These are phyloP conservation scores for Cydia strobilella DNA, from an alignment of 1,140 invertebrate species.

Conservation along the genomic window DNA sequence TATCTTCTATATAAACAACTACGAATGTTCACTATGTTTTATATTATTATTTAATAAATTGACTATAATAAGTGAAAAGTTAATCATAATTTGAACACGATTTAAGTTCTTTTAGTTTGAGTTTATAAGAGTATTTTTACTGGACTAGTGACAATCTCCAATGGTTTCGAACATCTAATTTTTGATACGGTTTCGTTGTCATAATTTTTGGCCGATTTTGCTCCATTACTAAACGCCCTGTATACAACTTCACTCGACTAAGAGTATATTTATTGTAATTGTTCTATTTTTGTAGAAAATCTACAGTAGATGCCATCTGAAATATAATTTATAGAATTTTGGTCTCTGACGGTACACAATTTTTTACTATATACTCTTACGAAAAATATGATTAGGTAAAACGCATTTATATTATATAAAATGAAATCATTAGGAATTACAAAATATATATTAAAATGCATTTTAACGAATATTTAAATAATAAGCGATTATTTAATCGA, in stretches of 20 bases:
- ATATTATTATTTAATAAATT: constrained; percentile 41
- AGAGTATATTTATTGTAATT: constrained; percentile 15
- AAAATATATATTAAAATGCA: not conserved
- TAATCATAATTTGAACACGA: constrained; percentile 37
- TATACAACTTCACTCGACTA: not conserved
- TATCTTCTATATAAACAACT: constrained; percentile 39
- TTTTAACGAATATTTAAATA: not conserved
- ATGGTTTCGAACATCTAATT: not conserved
- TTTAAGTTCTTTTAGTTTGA: constrained; percentile 27
- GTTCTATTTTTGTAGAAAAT: constrained; percentile 26
- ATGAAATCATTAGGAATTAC: not conserved
- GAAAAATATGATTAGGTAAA: constrained; percentile 13
- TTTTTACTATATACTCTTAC: not conserved
- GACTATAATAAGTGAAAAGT: constrained; percentile 40
- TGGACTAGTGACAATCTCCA: not conserved
- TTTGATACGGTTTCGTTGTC: constrained; percentile 13
- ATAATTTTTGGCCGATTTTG: constrained; percentile 7
- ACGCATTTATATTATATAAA: not conserved
- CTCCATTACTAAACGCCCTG: constrained; percentile 1
- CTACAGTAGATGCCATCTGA: constrained; percentile 31
- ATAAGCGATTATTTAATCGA: constrained; percentile 7
- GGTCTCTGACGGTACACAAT: constrained; percentile 27
- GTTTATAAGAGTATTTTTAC: constrained; percentile 4
- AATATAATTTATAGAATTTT: constrained; percentile 33
- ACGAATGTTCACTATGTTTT: constrained; percentile 54